These are phyloP conservation scores for Trachelus tabidus DNA, from an alignment of 2,888 invertebrate species.

Conservation along the genomic window DNA sequence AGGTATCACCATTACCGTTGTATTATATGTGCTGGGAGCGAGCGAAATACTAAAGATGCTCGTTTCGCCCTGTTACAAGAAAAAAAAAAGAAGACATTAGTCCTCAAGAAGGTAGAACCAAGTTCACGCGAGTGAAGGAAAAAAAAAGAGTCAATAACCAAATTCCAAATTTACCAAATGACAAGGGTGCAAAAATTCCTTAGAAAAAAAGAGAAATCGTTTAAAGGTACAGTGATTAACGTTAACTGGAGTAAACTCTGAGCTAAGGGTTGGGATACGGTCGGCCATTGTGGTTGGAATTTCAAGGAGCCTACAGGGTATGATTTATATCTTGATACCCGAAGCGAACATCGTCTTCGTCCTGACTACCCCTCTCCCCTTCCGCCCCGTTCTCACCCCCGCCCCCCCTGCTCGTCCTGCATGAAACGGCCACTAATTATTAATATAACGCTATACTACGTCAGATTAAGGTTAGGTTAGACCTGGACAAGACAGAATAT, in stretches of 20 bases:
- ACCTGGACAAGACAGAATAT: neutral
- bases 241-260: neutral
- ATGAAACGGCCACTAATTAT: neutral
- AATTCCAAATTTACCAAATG: neutral
- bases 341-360: neutral
- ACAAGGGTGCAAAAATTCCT: too few species aligned
- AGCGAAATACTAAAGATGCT: neutral
- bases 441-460: neutral
- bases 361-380: neutral
- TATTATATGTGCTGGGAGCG: neutral
- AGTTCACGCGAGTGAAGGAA: neutral
- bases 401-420: neutral
- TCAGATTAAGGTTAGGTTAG: neutral
- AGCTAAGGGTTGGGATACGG: neutral
- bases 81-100: neutral
- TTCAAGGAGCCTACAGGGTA: neutral
- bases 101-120: neutral
- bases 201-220: too few species aligned
- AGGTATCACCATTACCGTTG: neutral
- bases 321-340: neutral
- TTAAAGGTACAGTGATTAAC: neutral
- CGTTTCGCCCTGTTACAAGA: neutral
- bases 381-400: neutral
- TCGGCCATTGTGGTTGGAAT: neutral
- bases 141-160: neutral